Percentiles rank a stretch among this genome's conserved stretches.
Conservation (phyloP, 2,113 vertebrate genomes). For the Mungos mungo region DNA sequence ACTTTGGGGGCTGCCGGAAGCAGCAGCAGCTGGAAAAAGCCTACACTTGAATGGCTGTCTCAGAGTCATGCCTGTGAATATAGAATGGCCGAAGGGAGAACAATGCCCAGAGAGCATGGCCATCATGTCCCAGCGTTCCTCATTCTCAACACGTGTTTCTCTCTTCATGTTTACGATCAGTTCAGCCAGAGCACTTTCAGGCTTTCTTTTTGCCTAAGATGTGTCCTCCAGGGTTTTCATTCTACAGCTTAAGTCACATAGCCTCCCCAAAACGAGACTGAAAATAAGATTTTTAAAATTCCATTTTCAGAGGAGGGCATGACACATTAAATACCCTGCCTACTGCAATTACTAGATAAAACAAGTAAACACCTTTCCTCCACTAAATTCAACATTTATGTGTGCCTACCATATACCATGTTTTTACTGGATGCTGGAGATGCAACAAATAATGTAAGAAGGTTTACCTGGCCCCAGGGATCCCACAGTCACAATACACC, state of each 20-base stretch:
- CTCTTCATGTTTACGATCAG: not conserved
- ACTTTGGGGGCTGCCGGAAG: not conserved
- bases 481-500: not conserved
- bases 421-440: not conserved
- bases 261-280: not conserved
- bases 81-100: not conserved
- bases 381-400: not conserved
- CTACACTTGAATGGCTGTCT: not conserved
- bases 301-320: not conserved
- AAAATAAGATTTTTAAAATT: not conserved
- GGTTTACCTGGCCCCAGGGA: not conserved
- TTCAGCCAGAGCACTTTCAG: not conserved
- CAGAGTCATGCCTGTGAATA: not conserved
- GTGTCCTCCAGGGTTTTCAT: not conserved
- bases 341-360: not conserved
- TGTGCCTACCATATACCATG: fast-evolving
- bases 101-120: not conserved
- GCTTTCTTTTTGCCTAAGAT: conserved; percentile 6
- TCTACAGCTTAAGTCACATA: not conserved
- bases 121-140: not conserved
- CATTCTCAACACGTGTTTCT: not conserved
- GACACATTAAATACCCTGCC: not conserved
- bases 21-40: not conserved
- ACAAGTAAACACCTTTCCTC: not conserved
- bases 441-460: not conserved